Percentiles rank a stretch among this genome's conserved stretches.
Evolutionary conservation across 2,797 vertebrate species (phyloP).

Genomic region (Melanotaenia boesemani): DNA sequence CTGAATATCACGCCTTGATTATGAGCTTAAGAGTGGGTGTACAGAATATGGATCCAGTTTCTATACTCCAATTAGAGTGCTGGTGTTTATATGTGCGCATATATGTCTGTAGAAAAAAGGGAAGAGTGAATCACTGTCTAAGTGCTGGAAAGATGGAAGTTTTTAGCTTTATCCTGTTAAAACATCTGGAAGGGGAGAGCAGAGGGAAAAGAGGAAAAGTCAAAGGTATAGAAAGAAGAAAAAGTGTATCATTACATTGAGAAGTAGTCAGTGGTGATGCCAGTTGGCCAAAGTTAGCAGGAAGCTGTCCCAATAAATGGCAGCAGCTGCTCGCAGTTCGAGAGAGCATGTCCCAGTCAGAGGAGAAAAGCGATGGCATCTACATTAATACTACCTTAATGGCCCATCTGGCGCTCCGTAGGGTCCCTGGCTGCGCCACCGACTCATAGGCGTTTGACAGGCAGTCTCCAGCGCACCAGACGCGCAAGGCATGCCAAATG

Average conservation of each 20-base stretch:
- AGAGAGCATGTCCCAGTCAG: constrained; percentile 99
- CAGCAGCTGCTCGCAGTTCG: constrained; percentile 99
- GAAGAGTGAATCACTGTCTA: constrained; percentile 45
- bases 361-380: constrained; percentile 99
- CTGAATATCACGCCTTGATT: constrained; percentile 83
- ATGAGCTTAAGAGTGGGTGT: constrained; percentile 81
- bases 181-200: constrained; percentile 59
- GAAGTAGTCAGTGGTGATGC: constrained; percentile 91
- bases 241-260: constrained; percentile 94
- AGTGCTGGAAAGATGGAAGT: constrained; percentile 55
- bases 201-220: constrained; percentile 54
- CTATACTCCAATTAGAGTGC: constrained; percentile 65
- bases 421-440: constrained; percentile 99
- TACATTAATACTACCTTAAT: constrained; percentile 99
- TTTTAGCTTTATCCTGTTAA: constrained; percentile 54
- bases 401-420: constrained; percentile 99
- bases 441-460: constrained; percentile 99
- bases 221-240: constrained; percentile 68
- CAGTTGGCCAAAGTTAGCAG: constrained; percentile 99
- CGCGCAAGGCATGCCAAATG: constrained; percentile 97
- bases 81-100: constrained; percentile 53
- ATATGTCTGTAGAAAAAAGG: constrained; percentile 43
- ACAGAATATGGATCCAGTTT: constrained; percentile 69
- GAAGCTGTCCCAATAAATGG: constrained; percentile 99
- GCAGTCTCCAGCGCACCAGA: constrained; percentile 99